phyloP scores from a whole-genome alignment of 1,140 invertebrate genomes.

The Drosophila punjabiensis region DNA sequence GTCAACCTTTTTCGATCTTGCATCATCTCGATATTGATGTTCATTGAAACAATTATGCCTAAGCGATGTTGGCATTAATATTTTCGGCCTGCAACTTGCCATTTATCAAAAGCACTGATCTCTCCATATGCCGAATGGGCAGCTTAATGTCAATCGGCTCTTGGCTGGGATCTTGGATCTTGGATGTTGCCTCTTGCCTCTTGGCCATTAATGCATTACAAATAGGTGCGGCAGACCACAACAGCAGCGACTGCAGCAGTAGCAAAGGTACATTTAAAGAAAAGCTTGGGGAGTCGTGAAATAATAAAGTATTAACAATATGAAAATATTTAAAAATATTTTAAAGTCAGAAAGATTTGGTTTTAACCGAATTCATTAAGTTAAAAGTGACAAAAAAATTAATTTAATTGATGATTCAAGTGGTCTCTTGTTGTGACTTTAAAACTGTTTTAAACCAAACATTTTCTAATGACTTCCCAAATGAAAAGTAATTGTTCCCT shows the following conservation, averaged over 20 bases:
- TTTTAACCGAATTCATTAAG: not conserved
- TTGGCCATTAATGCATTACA: constrained; percentile 77
- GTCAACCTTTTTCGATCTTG: constrained; percentile 22
- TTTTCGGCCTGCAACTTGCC: constrained; percentile 51
- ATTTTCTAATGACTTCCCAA: not conserved
- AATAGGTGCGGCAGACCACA: constrained; percentile 77
- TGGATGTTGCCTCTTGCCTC: constrained; percentile 32
- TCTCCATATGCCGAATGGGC: constrained; percentile 54
- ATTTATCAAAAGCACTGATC: constrained; percentile 69
- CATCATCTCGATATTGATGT: constrained; percentile 24
- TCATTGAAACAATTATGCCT: constrained; percentile 37
- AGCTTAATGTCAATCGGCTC: constrained; percentile 78
- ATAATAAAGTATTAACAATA: not conserved
- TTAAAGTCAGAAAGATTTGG: not conserved
- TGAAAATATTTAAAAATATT: not conserved
- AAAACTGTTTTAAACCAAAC: not conserved
- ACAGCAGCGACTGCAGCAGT: constrained; percentile 39
- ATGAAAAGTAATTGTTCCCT: not conserved
- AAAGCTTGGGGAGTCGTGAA: not conserved
- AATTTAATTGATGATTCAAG: not conserved
- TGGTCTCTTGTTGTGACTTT: not conserved
- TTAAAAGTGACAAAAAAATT: not conserved
- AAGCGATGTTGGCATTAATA: constrained; percentile 46
- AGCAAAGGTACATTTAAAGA: constrained; percentile 15
- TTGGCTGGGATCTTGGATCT: constrained; percentile 30